Evolutionary conservation across 2,113 vertebrate genomes (phyloP).

Genomic region (Malaclemys terrapin): DNA sequence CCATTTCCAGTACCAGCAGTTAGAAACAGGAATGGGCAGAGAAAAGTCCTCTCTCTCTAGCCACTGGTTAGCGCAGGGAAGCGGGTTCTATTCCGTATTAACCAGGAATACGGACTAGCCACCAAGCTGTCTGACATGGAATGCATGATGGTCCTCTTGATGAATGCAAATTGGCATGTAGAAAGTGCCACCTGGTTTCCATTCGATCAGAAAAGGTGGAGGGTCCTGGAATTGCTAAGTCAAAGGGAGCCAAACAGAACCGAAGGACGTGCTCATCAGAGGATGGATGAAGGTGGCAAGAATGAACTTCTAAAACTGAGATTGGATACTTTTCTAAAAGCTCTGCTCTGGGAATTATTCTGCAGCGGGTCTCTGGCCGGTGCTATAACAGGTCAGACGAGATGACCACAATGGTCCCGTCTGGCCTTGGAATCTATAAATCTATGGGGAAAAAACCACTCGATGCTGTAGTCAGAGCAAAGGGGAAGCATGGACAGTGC

Average conservation of each 20-base stretch:
- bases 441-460: background rate
- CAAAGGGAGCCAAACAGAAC: background rate
- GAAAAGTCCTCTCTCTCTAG: background rate
- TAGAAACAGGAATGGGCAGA: background rate
- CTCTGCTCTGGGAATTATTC: background rate
- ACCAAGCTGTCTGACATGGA: background rate
- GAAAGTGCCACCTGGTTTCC: background rate
- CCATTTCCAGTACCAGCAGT: background rate
- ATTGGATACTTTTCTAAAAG: background rate
- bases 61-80: too few relatives aligned
- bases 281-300: background rate
- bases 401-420: background rate
- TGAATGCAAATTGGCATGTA: background rate
- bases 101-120: background rate
- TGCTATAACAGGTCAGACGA: background rate
- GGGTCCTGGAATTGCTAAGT: background rate
- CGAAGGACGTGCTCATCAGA: background rate
- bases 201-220: background rate
- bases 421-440: conserved; percentile 54
- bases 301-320: background rate
- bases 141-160: background rate
- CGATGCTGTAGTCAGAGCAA: background rate
- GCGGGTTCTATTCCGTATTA: too few relatives aligned
- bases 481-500: background rate
- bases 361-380: background rate